Conservation (phyloP, 2,113 vertebrate genomes). For the Pionites leucogaster region DNA sequence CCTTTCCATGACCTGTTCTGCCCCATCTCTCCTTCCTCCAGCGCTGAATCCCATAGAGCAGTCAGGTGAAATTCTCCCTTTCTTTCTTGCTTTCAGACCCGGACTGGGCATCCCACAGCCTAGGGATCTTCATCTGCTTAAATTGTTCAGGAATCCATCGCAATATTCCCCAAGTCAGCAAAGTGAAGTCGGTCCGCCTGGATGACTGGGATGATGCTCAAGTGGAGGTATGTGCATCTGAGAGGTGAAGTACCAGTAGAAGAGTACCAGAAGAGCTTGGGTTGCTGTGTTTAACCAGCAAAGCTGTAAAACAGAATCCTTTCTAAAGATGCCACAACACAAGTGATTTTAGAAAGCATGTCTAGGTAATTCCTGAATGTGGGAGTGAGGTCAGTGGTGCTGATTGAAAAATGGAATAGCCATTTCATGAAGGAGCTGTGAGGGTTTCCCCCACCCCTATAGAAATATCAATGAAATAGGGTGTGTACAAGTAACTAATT, state of each 20-base stretch:
- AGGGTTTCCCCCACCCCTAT: background rate
- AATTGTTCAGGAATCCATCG: conserved; percentile 93
- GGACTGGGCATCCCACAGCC: conserved; percentile 92
- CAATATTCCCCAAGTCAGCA: conserved; percentile 89
- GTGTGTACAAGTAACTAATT: background rate
- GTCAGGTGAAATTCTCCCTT: background rate
- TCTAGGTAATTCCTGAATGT: background rate
- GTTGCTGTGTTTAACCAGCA: background rate
- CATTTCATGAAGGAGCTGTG: accelerated
- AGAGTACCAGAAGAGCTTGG: background rate
- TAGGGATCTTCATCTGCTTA: conserved; percentile 94
- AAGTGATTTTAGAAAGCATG: accelerated
- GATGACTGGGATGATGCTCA: conserved; percentile 91
- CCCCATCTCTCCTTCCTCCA: background rate
- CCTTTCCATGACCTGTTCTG: background rate
- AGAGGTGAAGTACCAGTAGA: background rate
- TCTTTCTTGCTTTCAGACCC: conserved; percentile 80
- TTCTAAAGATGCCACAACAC: background rate
- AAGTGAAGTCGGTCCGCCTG: conserved; percentile 88
- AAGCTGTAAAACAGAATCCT: background rate
- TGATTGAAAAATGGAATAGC: background rate
- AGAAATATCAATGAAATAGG: background rate
- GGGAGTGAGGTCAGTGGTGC: accelerated
- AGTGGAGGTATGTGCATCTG: conserved; percentile 79
- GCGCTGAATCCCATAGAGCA: background rate